Conservation (phyloP, 2,888 invertebrate genomes). For the Drosophila fungiperda region DNA sequence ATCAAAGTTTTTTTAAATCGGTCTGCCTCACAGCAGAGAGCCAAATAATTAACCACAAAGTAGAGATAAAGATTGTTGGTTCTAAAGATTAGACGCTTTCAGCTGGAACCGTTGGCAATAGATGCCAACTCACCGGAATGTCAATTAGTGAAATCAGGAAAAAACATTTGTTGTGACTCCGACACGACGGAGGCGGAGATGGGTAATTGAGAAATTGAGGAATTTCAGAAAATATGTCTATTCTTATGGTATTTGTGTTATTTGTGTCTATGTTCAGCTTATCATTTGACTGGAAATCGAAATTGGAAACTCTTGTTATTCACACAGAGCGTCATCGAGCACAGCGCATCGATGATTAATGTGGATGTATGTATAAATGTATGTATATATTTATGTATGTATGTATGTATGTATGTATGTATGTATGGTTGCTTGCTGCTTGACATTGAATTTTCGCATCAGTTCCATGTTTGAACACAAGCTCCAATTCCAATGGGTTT, state of each 20-base stretch:
- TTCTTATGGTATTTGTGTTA: slow-evolving; percentile 25
- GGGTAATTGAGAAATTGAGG: not conserved
- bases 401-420: not conserved
- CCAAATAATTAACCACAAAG: not conserved
- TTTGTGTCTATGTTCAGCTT: slow-evolving; percentile 31
- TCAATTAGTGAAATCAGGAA: slow-evolving; percentile 12
- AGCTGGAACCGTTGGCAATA: slow-evolving; percentile 1
- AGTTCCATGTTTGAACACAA: slow-evolving; percentile 43
- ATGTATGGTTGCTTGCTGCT: slow-evolving; percentile 3
- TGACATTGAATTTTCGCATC: slow-evolving; percentile 63
- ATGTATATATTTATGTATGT: slow-evolving; percentile 1
- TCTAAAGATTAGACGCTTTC: not conserved
- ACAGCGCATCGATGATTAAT: slow-evolving; percentile 42
- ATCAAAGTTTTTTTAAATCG: not conserved
- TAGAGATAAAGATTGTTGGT: not conserved
- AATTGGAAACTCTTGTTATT: slow-evolving; percentile 45
- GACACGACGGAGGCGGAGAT: not conserved
- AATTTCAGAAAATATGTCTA: slow-evolving; percentile 7
- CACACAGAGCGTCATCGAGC: slow-evolving; percentile 3
- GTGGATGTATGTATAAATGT: slow-evolving; percentile 3
- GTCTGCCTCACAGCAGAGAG: not conserved
- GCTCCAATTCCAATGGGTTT: slow-evolving; percentile 47
- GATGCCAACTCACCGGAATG: slow-evolving; percentile 20
- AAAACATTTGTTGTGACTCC: slow-evolving; percentile 21
- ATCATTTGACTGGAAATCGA: slow-evolving; percentile 59